These are phyloP conservation scores for Orchesella cincta DNA, from an alignment of 1,140 invertebrate genomes.

Conservation along the genomic window DNA sequence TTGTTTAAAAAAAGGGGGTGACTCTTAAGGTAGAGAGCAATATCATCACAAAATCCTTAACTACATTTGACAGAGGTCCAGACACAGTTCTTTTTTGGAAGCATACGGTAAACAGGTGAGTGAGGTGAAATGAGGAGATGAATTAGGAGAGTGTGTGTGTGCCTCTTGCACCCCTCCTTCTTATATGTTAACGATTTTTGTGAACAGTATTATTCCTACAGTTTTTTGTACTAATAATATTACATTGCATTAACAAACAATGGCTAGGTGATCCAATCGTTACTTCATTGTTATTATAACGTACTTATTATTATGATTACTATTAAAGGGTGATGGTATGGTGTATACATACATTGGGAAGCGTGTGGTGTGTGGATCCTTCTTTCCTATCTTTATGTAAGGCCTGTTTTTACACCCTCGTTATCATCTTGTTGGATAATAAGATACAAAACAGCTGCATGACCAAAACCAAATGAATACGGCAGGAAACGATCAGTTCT, in stretches of 20 bases:
- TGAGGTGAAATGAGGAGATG: background rate
- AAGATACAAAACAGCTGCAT: constrained; percentile 27
- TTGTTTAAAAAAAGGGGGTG: too few relatives aligned
- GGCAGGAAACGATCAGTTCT: constrained; percentile 17
- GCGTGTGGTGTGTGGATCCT: background rate
- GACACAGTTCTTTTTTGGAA: background rate
- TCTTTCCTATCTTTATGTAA: background rate
- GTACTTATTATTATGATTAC: constrained; percentile 24
- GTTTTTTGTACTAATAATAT: background rate
- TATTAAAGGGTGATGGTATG: constrained; percentile 3
- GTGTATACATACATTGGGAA: background rate
- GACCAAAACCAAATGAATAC: background rate
- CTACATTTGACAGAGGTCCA: too few relatives aligned
- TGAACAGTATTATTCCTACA: too few relatives aligned
- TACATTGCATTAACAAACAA: constrained; percentile 10
- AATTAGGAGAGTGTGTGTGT: background rate
- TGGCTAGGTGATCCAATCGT: constrained; percentile 23
- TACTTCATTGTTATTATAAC: constrained; percentile 16
- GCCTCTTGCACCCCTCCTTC: background rate
- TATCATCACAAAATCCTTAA: too few relatives aligned
- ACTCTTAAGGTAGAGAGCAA: too few relatives aligned
- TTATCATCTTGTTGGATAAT: constrained; percentile 28
- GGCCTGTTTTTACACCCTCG: constrained; percentile 5
- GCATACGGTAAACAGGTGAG: constrained; percentile 15
- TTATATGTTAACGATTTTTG: background rate